A percentile compares a stretch with the other conserved stretches of the same genome.
Conservation (phyloP, 2,888 invertebrate species). For the Ormyrus nitidulus region DNA sequence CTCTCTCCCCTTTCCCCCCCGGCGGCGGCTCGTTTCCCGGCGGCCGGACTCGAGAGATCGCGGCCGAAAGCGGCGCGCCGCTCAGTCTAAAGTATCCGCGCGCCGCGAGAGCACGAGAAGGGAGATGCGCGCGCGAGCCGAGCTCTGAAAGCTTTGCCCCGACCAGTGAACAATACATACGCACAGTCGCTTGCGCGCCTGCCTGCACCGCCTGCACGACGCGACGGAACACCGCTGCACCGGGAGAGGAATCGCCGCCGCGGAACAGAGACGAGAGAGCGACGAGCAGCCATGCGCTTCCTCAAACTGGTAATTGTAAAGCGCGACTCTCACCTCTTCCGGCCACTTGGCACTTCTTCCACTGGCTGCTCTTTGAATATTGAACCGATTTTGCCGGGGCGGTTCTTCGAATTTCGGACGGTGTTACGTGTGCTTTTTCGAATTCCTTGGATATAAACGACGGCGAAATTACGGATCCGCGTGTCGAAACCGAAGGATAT, state of each 20-base stretch:
- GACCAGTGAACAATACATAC: no score
- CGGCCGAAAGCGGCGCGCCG: neutral
- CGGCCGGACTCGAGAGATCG: neutral
- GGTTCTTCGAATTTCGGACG: no score
- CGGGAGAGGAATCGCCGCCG: neutral
- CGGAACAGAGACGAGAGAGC: neutral
- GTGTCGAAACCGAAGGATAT: no score
- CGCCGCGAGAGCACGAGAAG: slow-evolving; percentile 44
- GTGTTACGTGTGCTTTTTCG: no score
- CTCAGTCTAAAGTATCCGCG: slow-evolving; percentile 62
- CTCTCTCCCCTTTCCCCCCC: slow-evolving; percentile 1
- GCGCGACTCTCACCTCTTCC: slow-evolving; percentile 23
- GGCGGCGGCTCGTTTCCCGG: neutral
- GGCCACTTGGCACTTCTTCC: no score
- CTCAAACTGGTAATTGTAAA: slow-evolving; percentile 68
- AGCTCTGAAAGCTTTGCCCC: neutral
- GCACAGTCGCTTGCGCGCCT: no score
- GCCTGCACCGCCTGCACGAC: no score
- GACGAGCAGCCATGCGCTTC: slow-evolving; percentile 63
- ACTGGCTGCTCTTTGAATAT: no score
- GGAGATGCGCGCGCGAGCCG: slow-evolving; percentile 25
- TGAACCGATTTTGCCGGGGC: no score
- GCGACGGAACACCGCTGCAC: no score
- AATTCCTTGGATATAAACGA: no score
- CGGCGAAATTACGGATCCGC: no score